These are phyloP conservation scores for Vespertilio murinus DNA, from an alignment of 2,797 vertebrate genomes.

Conservation along the genomic window DNA sequence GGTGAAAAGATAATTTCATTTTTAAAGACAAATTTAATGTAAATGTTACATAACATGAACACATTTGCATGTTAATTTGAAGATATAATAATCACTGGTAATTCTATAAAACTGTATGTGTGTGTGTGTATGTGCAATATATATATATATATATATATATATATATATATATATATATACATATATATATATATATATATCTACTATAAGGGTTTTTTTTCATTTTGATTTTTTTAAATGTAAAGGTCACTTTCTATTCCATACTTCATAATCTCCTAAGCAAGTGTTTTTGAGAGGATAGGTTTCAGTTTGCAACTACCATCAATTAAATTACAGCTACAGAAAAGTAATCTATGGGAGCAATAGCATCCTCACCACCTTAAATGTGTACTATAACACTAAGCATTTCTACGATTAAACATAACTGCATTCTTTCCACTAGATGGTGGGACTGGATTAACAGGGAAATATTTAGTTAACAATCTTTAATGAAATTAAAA, in stretches of 20 bases:
- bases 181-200: neutral
- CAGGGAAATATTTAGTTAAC: neutral
- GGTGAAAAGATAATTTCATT: neutral
- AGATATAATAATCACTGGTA: neutral
- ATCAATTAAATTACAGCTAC: neutral
- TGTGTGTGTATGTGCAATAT: no score
- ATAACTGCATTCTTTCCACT: neutral
- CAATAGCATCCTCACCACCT: neutral
- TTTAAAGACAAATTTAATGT: neutral
- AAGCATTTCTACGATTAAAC: neutral
- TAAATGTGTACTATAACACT: neutral
- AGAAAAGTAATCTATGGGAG: neutral
- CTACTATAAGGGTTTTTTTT: neutral
- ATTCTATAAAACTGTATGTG: neutral
- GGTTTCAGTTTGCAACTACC: neutral
- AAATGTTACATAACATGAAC: neutral
- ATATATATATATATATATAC: neutral
- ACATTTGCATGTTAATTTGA: neutral
- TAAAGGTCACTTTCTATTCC: neutral
- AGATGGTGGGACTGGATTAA: neutral
- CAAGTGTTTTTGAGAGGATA: neutral
- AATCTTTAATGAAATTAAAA: neutral
- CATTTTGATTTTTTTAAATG: neutral
- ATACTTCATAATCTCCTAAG: neutral
- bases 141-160: neutral